These are phyloP conservation scores for Hippopotamus amphibius DNA, from an alignment of 2,113 vertebrate genomes.

Conservation along the genomic window DNA sequence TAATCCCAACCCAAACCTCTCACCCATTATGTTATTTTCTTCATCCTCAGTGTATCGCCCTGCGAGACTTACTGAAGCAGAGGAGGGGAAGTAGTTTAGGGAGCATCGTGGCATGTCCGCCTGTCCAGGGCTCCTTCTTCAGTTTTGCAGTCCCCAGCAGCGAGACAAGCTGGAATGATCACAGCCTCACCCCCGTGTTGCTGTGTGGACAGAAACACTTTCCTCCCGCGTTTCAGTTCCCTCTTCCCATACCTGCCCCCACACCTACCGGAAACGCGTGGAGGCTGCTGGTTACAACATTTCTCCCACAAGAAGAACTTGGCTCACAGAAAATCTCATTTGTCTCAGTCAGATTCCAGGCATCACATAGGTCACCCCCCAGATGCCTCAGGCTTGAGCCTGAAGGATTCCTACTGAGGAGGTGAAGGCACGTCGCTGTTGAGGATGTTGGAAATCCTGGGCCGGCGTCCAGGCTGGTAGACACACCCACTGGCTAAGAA, in stretches of 20 bases:
- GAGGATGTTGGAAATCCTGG: not conserved
- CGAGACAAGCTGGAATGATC: not conserved
- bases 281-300: not conserved
- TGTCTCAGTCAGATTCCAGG: not conserved
- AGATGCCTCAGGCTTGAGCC: not conserved
- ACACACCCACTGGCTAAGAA: not conserved
- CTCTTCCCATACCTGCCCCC: not conserved
- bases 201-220: too few species aligned
- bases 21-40: not conserved
- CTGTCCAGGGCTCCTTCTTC: too few species aligned
- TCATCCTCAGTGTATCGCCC: fast-evolving
- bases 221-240: not conserved
- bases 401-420: not conserved
- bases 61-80: not conserved
- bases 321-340: not conserved
- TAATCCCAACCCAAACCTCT: too few species aligned
- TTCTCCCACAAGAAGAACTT: not conserved
- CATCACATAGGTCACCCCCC: too few species aligned
- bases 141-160: not conserved
- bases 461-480: not conserved
- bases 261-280: not conserved
- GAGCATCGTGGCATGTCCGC: not conserved
- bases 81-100: not conserved
- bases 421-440: not conserved
- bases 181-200: not conserved